Evolutionary conservation across 2,888 invertebrate species (phyloP), one percentile per base, ranked within the genome.

Genomic region (Eledone cirrhosa): DNA sequence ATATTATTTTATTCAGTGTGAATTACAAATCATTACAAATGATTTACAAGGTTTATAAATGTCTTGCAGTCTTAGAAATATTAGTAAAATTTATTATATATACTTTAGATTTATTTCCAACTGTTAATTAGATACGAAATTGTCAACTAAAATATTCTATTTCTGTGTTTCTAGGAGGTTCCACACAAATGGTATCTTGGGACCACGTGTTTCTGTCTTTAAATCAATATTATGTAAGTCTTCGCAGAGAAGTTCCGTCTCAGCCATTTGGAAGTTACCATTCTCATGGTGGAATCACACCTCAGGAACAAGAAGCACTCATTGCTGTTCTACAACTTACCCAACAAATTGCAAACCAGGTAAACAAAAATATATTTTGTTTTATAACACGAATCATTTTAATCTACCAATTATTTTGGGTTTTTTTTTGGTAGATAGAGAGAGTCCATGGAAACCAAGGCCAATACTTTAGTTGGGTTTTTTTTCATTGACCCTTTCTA

Each of bases 151-250:
- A n/a, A n/a, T n/a, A n/a, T n/a, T n/a, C n/a, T 27, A 14, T 65
- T 47, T 33, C 13, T 76, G 31, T 19, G 47, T 0, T 81, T 80
- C 92, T 92, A 69, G 92, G 90, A 48, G 89, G 88, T 48, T 91
- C 91, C 65, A 90, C 90, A 63, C 91, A 90, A 81, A 90, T 90
- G 48, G 90, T 96, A 24, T 95, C 95, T 0, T 95, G 95, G 95
- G 95, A 96, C 87, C 96, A 96, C 88, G 95, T 96, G 88, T 96
- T 96, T 88, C 92, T 92, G 48, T 95, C 97, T 0, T 93, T 98
- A 77, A 93, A 91, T 80, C 91, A 92, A 83, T 93, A 93, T 86
- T 92, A 91, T 85, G 90, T 87, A 80, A 92, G 91, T 83, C 87
- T 93, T 80, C 88, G 92, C 19, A 91, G 91, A 78, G 93, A 93